These are phyloP conservation scores for Cacatua alba DNA, from an alignment of 2,113 vertebrate species.

Conservation along the genomic window DNA sequence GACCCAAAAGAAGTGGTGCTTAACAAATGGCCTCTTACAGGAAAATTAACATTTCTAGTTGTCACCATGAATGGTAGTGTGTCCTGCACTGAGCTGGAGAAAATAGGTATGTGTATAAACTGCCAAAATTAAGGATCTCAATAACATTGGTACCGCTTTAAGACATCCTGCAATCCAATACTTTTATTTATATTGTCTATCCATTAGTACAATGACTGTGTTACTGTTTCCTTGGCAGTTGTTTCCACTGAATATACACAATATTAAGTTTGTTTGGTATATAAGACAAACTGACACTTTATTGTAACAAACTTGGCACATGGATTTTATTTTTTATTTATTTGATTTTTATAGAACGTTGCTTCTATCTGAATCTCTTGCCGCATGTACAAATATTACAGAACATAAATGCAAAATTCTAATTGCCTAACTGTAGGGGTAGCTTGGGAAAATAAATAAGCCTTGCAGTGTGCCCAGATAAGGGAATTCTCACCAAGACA, in stretches of 20 bases:
- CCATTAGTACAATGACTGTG: background rate
- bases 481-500: constrained; percentile 1
- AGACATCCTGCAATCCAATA: background rate
- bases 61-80: background rate
- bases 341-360: background rate
- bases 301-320: constrained; percentile 53
- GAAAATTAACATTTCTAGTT: background rate
- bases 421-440: constrained; percentile 42
- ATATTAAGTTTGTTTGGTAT: constrained; percentile 21
- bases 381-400: constrained; percentile 38
- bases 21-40: background rate
- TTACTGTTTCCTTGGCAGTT: background rate
- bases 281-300: constrained; percentile 62
- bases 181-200: background rate
- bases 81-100: background rate
- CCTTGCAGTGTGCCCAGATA: constrained; percentile 28
- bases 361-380: constrained; percentile 19
- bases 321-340: constrained; percentile 62
- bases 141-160: background rate
- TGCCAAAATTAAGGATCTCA: constrained; percentile 13
- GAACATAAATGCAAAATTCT: constrained; percentile 46
- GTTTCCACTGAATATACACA: constrained; percentile 16
- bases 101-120: background rate
- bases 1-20: background rate
- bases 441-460: constrained; percentile 45